Conservation (phyloP, 2,113 vertebrate genomes). For the Oreochromis tanganicae region DNA sequence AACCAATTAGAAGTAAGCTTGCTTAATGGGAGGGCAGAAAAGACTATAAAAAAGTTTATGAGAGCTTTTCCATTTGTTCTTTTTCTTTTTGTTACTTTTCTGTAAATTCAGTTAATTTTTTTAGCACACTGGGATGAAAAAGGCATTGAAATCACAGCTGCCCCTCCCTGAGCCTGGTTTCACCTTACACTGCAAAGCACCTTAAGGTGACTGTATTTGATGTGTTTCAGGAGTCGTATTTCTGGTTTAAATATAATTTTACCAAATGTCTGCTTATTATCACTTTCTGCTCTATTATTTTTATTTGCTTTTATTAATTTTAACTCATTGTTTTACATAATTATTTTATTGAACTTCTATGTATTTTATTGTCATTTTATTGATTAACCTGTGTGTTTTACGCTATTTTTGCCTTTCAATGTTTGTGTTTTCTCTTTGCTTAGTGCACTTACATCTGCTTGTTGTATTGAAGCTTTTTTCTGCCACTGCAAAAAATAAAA, state of each 20-base stretch:
- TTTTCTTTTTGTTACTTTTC: neutral
- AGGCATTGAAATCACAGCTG: neutral
- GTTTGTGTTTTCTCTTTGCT: neutral
- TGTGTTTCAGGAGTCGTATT: neutral
- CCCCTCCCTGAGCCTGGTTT: neutral
- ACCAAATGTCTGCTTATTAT: neutral
- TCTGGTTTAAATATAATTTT: neutral
- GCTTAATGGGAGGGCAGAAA: neutral
- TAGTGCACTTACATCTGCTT: neutral
- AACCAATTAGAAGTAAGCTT: neutral
- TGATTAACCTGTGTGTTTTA: neutral
- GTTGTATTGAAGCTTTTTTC: neutral
- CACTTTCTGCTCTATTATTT: neutral
- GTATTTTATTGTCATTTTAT: neutral
- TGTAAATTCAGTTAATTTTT: neutral
- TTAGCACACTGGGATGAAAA: neutral
- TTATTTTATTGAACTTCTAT: neutral
- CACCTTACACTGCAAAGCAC: neutral
- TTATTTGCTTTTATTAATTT: neutral
- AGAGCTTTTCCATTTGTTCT: neutral
- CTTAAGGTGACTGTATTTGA: neutral
- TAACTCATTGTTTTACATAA: neutral
- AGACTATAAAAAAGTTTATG: neutral
- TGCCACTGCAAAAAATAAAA: neutral
- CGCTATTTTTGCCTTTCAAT: neutral